Conservation (phyloP, 30 jellyfish, hydroid and myxozoan genomes). For the Hydractinia echinata region DNA sequence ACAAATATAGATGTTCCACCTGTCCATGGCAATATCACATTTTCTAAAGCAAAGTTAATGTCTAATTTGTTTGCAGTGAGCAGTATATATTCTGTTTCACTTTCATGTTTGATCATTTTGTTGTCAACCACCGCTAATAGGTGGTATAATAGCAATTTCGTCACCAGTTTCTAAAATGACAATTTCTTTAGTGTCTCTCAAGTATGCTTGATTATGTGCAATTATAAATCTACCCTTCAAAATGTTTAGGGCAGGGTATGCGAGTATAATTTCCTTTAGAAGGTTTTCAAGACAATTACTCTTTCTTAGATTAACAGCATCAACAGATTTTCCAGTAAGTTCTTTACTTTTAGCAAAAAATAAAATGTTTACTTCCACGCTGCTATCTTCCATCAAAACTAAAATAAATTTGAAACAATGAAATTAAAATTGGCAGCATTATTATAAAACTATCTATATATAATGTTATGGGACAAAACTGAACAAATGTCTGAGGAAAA, state of each 20-base stretch:
- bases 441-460: too few species aligned
- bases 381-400: constrained; percentile 19
- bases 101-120: neutral
- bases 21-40: constrained; percentile 47
- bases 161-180: constrained; percentile 41
- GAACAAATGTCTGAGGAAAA: too few species aligned
- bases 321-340: constrained; percentile 33
- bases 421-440: too few species aligned
- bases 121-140: constrained; percentile 84
- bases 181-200: constrained; percentile 20
- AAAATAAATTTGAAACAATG: too few species aligned
- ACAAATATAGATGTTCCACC: constrained; percentile 80
- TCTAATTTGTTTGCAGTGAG: constrained; percentile 38
- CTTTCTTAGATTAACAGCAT: neutral
- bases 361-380: constrained; percentile 40
- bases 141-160: constrained; percentile 92
- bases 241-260: constrained; percentile 40
- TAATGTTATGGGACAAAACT: too few species aligned
- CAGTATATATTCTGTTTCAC: constrained; percentile 16
- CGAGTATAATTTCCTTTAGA: constrained; percentile 17
- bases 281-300: constrained; percentile 36
- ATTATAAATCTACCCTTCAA: constrained; percentile 41
- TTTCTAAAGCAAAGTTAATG: constrained; percentile 39
- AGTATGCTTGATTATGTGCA: constrained; percentile 60
- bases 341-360: constrained; percentile 88